Evolutionary conservation across 2,797 vertebrate genomes (phyloP), one percentile per base, ranked within the genome.

Genomic region (Acanthurus leucopareius): DNA sequence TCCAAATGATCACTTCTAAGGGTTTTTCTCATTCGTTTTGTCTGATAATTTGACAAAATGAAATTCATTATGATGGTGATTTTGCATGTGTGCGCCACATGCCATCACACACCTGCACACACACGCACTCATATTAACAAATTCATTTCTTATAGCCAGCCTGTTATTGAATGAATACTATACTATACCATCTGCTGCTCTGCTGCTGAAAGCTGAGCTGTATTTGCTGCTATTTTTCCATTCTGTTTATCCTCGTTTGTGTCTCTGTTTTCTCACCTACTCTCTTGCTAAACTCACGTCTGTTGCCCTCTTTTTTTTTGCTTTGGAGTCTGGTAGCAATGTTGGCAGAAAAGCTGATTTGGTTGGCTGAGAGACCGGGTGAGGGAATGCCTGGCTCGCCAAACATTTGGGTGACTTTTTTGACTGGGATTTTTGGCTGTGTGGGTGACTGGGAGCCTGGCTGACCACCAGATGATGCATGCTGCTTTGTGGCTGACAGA

Each of bases 331-430:
- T 64, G 54, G 28, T 16, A 28, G 75, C 53, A 57, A 20, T 73
- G 69, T 64, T 85, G 85, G 81, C 64, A 2, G 69, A 58, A 44
- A 69, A 73, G 66, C 73, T 60, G 69, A 73, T 83, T 77, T 60
- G 67, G 47, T 81, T 86, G 80, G 70, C 69, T 79, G 69, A 75
- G 35, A 52, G 76, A 78, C 16, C 16, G 2, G 42, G 10, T 38
- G 66, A 73, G 65, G 61, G 70, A 61, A 81, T 17, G 53, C 22
- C 28, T 64, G 72, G 67, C 59, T 68, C 22, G 61, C 69, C 68
- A 83, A 80, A 82, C 83, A 79, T 85, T 84, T 85, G 79, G 67
- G 75, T 83, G 74, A 88, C 77, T 86, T 77, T 73, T 82, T 68
- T 69, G 51, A 68, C 65, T 69, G 72, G 62, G 62, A 64, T 49